phyloP scores from a whole-genome alignment of 2,888 invertebrate species.

The Celastrina argiolus region DNA sequence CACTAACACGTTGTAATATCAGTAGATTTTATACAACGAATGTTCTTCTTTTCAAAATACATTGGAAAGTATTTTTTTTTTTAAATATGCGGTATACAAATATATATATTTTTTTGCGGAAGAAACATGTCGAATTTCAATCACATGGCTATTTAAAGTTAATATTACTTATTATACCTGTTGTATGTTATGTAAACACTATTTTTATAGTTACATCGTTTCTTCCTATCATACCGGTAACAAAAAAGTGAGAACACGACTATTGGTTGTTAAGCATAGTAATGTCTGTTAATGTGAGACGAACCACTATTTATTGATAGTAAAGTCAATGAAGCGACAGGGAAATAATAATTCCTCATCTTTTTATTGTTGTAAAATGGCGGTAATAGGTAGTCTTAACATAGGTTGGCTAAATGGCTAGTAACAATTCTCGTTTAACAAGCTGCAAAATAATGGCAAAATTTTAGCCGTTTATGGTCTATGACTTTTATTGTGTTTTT shows the following conservation, averaged over 20 bases:
- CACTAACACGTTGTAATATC: no score
- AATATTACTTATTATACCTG: background rate
- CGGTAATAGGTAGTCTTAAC: background rate
- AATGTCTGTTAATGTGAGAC: constrained; percentile 10
- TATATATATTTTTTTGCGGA: no score
- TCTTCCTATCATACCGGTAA: background rate
- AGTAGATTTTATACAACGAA: no score
- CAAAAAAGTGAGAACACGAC: constrained; percentile 25
- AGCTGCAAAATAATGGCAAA: background rate
- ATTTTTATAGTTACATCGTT: background rate
- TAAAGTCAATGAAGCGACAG: constrained; percentile 14
- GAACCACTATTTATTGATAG: constrained; percentile 12
- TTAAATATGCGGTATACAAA: no score
- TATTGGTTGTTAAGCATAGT: constrained; percentile 20
- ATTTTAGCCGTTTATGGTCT: background rate
- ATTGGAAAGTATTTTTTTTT: no score
- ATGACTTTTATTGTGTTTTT: background rate
- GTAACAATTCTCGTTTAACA: background rate
- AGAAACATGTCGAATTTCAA: no score
- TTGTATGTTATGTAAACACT: background rate
- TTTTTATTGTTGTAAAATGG: background rate
- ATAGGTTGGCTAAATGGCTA: background rate
- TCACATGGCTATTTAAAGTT: no score
- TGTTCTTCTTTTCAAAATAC: no score
- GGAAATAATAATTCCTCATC: background rate